Evolutionary conservation across 2,113 vertebrate species (phyloP).

Genomic region (Nannospalax galili): DNA sequence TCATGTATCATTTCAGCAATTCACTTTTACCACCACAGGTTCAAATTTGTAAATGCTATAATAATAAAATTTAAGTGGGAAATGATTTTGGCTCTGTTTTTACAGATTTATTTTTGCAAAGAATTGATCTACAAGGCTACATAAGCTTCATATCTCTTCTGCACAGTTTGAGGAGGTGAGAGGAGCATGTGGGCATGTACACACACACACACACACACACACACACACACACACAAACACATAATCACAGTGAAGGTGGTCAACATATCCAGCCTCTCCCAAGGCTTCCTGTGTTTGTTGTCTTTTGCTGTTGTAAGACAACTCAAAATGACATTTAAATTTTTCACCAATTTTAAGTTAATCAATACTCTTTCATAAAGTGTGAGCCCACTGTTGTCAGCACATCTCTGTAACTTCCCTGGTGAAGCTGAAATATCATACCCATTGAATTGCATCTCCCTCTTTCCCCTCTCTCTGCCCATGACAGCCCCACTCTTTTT

Average conservation of each 20-base stretch:
- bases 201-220: too few relatives aligned
- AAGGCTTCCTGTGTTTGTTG: not conserved
- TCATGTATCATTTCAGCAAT: not conserved
- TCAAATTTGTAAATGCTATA: not conserved
- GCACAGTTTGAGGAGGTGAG: not conserved
- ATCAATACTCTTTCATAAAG: not conserved
- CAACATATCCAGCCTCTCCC: not conserved
- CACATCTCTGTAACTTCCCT: not conserved
- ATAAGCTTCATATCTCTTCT: too few relatives aligned
- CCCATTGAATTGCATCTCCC: not conserved
- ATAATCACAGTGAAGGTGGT: not conserved
- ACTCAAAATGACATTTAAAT: not conserved
- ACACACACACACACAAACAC: not conserved
- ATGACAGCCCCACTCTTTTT: not conserved
- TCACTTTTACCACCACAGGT: too few relatives aligned
- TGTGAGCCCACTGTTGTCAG: not conserved
- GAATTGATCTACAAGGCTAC: not conserved
- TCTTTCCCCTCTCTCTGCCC: accelerated
- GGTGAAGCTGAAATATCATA: not conserved
- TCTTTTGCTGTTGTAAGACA: not conserved
- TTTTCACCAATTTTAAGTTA: not conserved
- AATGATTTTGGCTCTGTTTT: not conserved
- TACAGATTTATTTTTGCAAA: not conserved
- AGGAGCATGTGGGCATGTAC: too few relatives aligned
- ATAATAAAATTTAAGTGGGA: not conserved